Base-by-base conservation (phyloP, 2,113 vertebrate genomes). In the Xerus inauris region DNA sequence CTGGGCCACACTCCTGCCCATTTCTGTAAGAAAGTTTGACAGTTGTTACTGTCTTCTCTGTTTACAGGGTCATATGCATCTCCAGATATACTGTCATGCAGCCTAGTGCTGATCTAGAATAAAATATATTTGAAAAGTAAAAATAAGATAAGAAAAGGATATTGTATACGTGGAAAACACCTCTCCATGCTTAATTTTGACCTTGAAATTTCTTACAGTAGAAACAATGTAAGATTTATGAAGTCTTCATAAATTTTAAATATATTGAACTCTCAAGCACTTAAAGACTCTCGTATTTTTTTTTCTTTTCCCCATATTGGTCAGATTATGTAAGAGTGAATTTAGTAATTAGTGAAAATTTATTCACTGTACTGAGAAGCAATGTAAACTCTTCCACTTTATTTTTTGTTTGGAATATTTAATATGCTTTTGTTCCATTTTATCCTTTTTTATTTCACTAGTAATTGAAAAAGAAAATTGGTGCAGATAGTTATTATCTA, bases 401-500 rank as follows among this genome's bases (percentile, higher is more conserved):
- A 49, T 30, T 35, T 87, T 95, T 87, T 67, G n/a, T 81, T 91
- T 62, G 57, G 9, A 89, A 51, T 84, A 84, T 87, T 87, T 64
- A 59, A 54, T 10, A 38, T 51, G 0, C 16, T 94, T 91, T 83
- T 93, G 0, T 38, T 79, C 97, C 80, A 35, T 76, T 54, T 30
- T 0, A 0, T 65, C 6, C 9, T n/a, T 80, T 80, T 90, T 19
- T 40, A 84, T 77, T 86, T 95, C 16, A 82, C 12, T 73, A 71
- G 47, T 22, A 79, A 42, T 69, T 79, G 45, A 62, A 62, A 79
- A 59, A 69, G 26, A 90, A 69, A 49, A 6, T 42, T n/a, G 57
- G 45, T 2, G 0, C 0, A 65, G 13, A 62, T 8, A 81, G n/a
- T 3, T 35, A 32, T 65, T 35, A 83, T 91, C 91, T 91, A 54